Percentiles rank a stretch among this genome's conserved stretches.
Evolutionary conservation across 2,888 invertebrate species (phyloP).

Genomic region (Papilio gigon): DNA sequence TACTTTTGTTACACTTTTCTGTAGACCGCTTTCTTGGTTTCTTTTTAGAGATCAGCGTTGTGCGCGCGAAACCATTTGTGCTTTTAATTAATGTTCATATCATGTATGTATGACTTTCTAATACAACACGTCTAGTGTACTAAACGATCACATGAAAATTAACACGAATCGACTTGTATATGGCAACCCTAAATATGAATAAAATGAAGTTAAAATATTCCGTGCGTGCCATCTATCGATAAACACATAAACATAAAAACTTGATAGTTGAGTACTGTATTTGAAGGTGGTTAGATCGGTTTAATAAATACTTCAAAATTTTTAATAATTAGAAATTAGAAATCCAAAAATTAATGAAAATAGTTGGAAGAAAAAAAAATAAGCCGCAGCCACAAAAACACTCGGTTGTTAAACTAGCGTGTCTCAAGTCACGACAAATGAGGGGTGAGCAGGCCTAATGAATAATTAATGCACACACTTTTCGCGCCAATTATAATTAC

Average conservation of each 20-base stretch:
- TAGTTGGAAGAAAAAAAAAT: constrained; percentile 63
- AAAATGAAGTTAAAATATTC: too few species aligned
- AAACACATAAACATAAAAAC: too few species aligned
- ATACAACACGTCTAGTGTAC: too few species aligned
- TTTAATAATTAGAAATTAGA: neutral
- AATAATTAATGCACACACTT: constrained; percentile 78
- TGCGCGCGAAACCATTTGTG: constrained; percentile 30
- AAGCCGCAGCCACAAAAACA: constrained; percentile 61
- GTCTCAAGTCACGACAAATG: constrained; percentile 74
- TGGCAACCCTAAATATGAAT: too few species aligned
- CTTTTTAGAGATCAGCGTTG: constrained; percentile 42
- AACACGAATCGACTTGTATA: too few species aligned
- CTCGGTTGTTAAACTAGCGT: constrained; percentile 69
- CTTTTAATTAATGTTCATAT: constrained; percentile 13
- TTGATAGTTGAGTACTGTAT: too few species aligned
- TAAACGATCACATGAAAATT: too few species aligned
- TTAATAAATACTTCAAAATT: neutral
- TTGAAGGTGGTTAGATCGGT: neutral
- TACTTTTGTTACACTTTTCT: constrained; percentile 52
- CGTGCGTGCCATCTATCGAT: too few species aligned
- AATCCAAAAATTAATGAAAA: constrained; percentile 5
- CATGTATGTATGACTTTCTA: neutral
- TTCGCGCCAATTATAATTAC: constrained; percentile 78
- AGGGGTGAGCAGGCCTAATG: constrained; percentile 71
- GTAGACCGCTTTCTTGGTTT: constrained; percentile 60